Percentiles rank a stretch among this genome's conserved stretches.
These are phyloP conservation scores for Procambarus virginalis DNA, from an alignment of 1,140 invertebrate species.

Conservation along the genomic window DNA sequence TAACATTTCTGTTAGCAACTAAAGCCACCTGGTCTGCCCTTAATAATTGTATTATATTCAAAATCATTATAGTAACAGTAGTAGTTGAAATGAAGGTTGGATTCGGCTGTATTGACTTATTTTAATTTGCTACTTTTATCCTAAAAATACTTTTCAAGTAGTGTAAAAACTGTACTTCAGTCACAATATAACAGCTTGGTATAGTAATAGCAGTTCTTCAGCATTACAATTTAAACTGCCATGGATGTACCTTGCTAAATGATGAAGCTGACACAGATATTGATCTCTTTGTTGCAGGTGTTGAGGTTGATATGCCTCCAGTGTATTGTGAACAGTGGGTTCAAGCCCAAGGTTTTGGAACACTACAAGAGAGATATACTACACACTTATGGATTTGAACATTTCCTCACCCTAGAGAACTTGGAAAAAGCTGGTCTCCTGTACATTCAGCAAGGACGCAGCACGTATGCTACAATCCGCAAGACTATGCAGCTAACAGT, in stretches of 20 bases:
- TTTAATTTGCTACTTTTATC: too few relatives aligned
- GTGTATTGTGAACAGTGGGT: constrained; percentile 83
- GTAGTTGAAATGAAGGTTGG: too few relatives aligned
- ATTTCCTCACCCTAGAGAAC: constrained; percentile 88
- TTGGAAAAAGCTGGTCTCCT: constrained; percentile 91
- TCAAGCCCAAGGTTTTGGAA: constrained; percentile 92
- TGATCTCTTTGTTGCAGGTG: constrained; percentile 76
- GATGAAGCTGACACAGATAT: not conserved
- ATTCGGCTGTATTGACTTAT: too few relatives aligned
- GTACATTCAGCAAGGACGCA: constrained; percentile 78
- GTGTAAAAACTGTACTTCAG: too few relatives aligned
- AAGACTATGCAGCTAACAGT: constrained; percentile 87
- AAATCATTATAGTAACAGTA: too few relatives aligned
- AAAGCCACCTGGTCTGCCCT: too few relatives aligned
- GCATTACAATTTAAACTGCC: not conserved
- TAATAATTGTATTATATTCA: too few relatives aligned
- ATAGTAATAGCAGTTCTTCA: too few relatives aligned
- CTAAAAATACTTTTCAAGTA: too few relatives aligned
- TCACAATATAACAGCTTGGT: too few relatives aligned
- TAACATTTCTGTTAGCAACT: too few relatives aligned
- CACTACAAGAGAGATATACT: constrained; percentile 94
- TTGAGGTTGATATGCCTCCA: constrained; percentile 92
- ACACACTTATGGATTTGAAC: constrained; percentile 92
- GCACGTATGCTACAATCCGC: constrained; percentile 75
- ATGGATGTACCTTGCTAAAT: not conserved